Percentiles rank a stretch among this genome's conserved stretches.
These are phyloP conservation scores for Scaptomyza cyrtandrae DNA, from an alignment of 2,888 invertebrate genomes.

Conservation along the genomic window DNA sequence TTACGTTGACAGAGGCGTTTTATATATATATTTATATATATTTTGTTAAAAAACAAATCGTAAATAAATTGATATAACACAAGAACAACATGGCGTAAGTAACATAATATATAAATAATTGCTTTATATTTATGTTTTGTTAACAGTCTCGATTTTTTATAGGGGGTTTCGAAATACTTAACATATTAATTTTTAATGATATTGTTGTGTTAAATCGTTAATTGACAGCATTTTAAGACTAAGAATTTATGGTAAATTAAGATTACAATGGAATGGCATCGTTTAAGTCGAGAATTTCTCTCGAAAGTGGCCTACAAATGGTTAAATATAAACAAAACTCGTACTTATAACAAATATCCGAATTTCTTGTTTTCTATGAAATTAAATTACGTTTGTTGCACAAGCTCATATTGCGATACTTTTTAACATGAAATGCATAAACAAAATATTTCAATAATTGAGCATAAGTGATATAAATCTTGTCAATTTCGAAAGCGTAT, in stretches of 20 bases:
- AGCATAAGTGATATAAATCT: background rate
- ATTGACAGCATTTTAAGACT: conserved; percentile 60
- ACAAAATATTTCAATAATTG: background rate
- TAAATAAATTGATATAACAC: conserved; percentile 61
- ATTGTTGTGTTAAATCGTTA: conserved; percentile 36
- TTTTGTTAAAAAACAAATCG: conserved; percentile 58
- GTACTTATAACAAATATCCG: background rate
- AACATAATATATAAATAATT: conserved; percentile 39
- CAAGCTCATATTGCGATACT: conserved; percentile 24
- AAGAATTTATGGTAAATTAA: conserved; percentile 34
- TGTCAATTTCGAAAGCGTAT: background rate
- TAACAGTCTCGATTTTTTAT: conserved; percentile 62
- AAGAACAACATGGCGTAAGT: conserved; percentile 49
- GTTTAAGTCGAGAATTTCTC: conserved; percentile 59
- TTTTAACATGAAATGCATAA: conserved; percentile 1
- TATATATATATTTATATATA: conserved; percentile 55
- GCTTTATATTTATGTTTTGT: conserved; percentile 24
- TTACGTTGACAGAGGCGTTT: conserved; percentile 38
- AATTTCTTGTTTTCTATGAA: background rate
- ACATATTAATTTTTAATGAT: conserved; percentile 25
- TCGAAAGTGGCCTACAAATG: conserved; percentile 37
- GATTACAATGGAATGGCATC: conserved; percentile 71
- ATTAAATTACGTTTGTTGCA: conserved; percentile 29
- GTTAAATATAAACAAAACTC: conserved; percentile 26
- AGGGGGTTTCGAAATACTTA: conserved; percentile 24